These are phyloP conservation scores for Nemurella pictetii DNA, from an alignment of 2,888 invertebrate genomes.

Conservation along the genomic window DNA sequence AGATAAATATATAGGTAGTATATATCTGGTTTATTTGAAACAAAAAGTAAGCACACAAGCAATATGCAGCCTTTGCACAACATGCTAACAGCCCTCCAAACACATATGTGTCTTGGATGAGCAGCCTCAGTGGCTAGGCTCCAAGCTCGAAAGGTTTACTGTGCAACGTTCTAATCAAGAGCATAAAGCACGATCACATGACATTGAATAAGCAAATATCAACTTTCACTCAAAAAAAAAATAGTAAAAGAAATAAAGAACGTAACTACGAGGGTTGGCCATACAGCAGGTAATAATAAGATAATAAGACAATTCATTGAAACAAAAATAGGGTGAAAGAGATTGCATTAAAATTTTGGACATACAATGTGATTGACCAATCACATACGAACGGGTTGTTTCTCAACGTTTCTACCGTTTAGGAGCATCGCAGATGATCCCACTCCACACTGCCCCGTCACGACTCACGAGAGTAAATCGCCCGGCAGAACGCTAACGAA, in stretches of 20 bases:
- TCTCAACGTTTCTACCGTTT: not conserved
- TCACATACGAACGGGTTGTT: not conserved
- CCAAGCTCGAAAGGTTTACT: slow-evolving; percentile 41
- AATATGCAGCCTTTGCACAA: slow-evolving; percentile 52
- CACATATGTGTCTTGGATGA: not conserved
- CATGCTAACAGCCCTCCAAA: slow-evolving; percentile 55
- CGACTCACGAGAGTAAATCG: too few species aligned
- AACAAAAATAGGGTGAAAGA: not conserved
- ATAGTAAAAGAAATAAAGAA: not conserved
- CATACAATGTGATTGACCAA: not conserved
- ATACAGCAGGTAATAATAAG: slow-evolving; percentile 16
- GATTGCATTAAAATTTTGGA: slow-evolving; percentile 7
- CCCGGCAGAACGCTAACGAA: too few species aligned
- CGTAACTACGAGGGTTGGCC: slow-evolving; percentile 33
- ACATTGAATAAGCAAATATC: slow-evolving; percentile 39
- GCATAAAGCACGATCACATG: slow-evolving; percentile 45
- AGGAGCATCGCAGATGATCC: too few species aligned
- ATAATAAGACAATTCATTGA: not conserved
- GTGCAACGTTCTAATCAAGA: slow-evolving; percentile 43
- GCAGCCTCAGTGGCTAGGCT: slow-evolving; percentile 20
- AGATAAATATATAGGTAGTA: slow-evolving; percentile 32
- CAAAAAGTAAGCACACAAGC: slow-evolving; percentile 42
- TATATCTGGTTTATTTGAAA: slow-evolving; percentile 33
- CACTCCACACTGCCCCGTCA: too few species aligned
- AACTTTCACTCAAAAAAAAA: slow-evolving; percentile 34